These are phyloP conservation scores for Passer montanus DNA, from an alignment of 2,113 vertebrate genomes.

Conservation along the genomic window DNA sequence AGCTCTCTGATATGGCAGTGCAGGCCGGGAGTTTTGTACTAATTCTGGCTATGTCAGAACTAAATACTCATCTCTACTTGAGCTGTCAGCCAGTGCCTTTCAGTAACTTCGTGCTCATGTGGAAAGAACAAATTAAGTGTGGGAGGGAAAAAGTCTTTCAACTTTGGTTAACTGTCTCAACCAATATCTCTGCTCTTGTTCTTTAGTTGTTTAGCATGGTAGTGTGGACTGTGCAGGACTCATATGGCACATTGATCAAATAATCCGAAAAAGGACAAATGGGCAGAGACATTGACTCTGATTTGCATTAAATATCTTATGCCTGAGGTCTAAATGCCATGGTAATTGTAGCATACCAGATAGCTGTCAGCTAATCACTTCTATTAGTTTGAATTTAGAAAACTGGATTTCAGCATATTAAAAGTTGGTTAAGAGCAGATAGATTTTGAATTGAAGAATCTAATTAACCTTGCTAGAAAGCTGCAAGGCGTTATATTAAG, in stretches of 20 bases:
- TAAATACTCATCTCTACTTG: background rate
- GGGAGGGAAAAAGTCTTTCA: background rate
- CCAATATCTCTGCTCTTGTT: constrained; percentile 29
- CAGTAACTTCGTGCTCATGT: background rate
- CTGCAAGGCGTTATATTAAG: constrained; percentile 71
- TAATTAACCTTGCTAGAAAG: constrained; percentile 76
- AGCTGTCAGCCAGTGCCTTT: constrained; percentile 20
- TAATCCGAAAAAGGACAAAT: constrained; percentile 60
- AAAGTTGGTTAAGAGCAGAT: constrained; percentile 70
- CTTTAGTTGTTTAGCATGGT: constrained; percentile 41
- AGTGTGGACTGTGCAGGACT: constrained; percentile 30
- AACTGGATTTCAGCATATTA: constrained; percentile 69
- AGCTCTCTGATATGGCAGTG: background rate
- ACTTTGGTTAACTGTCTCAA: constrained; percentile 7
- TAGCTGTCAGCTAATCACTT: constrained; percentile 72
- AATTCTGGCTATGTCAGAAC: constrained; percentile 14
- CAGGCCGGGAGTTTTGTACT: background rate
- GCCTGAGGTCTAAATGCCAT: constrained; percentile 56
- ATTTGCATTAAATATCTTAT: constrained; percentile 51
- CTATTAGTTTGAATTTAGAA: constrained; percentile 74
- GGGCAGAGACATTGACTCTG: constrained; percentile 50
- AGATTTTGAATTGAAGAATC: constrained; percentile 70
- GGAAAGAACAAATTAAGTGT: constrained; percentile 25
- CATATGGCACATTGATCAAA: constrained; percentile 42
- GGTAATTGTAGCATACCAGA: constrained; percentile 55